Evolutionary conservation across 2,113 vertebrate genomes (phyloP), one percentile per base, ranked within the genome.

Genomic region (Microcebus jonahi): DNA sequence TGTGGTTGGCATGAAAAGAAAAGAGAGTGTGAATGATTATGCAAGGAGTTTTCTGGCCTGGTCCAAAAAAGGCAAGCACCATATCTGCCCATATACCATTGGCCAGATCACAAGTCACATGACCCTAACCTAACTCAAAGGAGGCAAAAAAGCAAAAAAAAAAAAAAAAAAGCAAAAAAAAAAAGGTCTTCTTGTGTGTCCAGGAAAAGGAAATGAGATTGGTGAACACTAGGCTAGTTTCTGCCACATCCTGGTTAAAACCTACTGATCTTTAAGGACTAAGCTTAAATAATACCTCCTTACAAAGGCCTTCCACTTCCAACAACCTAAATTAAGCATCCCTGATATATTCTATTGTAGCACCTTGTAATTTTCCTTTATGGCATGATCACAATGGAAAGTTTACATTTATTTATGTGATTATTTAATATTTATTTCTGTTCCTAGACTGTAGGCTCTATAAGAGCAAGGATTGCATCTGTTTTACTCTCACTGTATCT

Each of bases 131-230:
- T 65, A 94, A 89, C 25, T 88, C 20, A 94, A 96, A 88, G 50
- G 45, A 31, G 45, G 23, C 8, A 45, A 42, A 70, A 67, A 68
- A 50, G 3, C 20, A 71, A 48, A 5, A 34, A 27, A 20, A 80
- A 53, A 13, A 2, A 29, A 29, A 45, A 42, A 70, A 67, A 68
- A 50, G 3, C 10, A 70, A 34, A 27, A 20, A 80, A 53, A 13
- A 2, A 29, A 2, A 29, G 79, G 83, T 81, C 75, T 93, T 92
- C 84, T 65, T 95, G 88, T 76, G 25, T 81, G 57, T 88, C 61
- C 88, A 95, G 96, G 96, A 97, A 97, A 93, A 97, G 97, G 96
- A 97, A 96, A 97, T n/a, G 93, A 97, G 94, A 91, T 86, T 92
- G 82, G 85, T 90, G 68, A 95, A 31, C 45, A 76, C 80, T 48